These are phyloP conservation scores for Rhabdophis nuchalis DNA, from an alignment of 2,797 vertebrate species.

Conservation along the genomic window DNA sequence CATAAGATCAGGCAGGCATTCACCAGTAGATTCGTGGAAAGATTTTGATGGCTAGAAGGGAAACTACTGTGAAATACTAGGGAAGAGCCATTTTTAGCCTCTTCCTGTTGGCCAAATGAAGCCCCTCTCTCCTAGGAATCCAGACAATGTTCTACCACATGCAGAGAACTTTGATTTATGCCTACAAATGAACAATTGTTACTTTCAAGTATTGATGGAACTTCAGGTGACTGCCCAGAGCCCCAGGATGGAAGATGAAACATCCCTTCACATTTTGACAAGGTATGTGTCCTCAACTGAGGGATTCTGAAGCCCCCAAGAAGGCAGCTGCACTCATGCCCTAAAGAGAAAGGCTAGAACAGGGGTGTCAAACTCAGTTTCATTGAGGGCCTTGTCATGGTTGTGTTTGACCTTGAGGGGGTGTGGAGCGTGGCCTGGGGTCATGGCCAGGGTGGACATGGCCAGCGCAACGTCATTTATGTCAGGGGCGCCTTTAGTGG, in stretches of 20 bases:
- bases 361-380: too few relatives aligned
- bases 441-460: too few relatives aligned
- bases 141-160: background rate
- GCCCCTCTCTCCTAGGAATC: background rate
- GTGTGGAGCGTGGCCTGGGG: too few relatives aligned
- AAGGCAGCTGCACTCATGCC: background rate
- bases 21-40: background rate
- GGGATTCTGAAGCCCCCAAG: background rate
- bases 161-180: too few relatives aligned
- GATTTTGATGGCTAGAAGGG: background rate
- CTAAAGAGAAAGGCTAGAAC: background rate
- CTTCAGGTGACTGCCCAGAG: background rate
- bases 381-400: too few relatives aligned
- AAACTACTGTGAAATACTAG: background rate
- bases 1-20: too few relatives aligned
- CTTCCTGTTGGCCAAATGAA: background rate
- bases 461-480: too few relatives aligned
- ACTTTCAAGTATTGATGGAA: background rate
- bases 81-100: background rate
- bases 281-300: background rate
- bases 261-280: background rate
- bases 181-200: background rate
- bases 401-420: too few relatives aligned
- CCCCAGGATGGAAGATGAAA: background rate
- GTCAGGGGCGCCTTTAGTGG: too few relatives aligned